Evolutionary conservation across 2,113 vertebrate genomes (phyloP).

Genomic region (Rhadina sibilatrix): DNA sequence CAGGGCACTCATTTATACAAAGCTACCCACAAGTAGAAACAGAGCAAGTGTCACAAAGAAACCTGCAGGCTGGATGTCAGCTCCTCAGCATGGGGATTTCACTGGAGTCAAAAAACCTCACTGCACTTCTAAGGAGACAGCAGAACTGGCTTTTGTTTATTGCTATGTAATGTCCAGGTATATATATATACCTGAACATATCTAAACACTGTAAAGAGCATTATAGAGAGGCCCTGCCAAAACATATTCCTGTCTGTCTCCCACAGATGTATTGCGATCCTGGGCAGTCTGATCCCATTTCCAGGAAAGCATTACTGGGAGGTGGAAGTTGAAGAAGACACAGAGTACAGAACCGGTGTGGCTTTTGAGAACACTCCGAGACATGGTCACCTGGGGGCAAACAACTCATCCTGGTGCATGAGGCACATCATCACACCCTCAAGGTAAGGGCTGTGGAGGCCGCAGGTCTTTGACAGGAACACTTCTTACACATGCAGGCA

Average conservation of each 20-base stretch:
- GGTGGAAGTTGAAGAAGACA: conserved; percentile 81
- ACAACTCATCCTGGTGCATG: conserved; percentile 89
- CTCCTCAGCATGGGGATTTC: background rate
- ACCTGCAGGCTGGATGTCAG: background rate
- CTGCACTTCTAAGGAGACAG: background rate
- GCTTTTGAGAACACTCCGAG: conserved; percentile 85
- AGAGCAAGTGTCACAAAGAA: background rate
- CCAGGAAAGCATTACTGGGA: conserved; percentile 91
- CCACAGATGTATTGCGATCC: conserved; percentile 85
- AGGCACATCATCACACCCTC: conserved; percentile 83
- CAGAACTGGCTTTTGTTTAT: background rate
- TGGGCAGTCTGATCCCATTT: conserved; percentile 88
- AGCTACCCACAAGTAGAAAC: background rate
- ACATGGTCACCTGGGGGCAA: conserved; percentile 83
- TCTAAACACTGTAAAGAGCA: background rate
- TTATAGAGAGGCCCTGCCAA: background rate
- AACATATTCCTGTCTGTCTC: background rate
- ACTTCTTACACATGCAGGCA: background rate
- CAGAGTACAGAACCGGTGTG: conserved; percentile 85
- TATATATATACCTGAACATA: background rate
- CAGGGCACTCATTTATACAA: background rate
- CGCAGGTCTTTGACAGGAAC: background rate
- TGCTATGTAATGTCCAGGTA: background rate
- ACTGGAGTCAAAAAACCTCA: background rate
- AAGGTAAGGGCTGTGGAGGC: conserved; percentile 74